A percentile compares a stretch with the other conserved stretches of the same genome.
Evolutionary conservation across 2,113 vertebrate genomes (phyloP).

Genomic region (Spea bombifrons): DNA sequence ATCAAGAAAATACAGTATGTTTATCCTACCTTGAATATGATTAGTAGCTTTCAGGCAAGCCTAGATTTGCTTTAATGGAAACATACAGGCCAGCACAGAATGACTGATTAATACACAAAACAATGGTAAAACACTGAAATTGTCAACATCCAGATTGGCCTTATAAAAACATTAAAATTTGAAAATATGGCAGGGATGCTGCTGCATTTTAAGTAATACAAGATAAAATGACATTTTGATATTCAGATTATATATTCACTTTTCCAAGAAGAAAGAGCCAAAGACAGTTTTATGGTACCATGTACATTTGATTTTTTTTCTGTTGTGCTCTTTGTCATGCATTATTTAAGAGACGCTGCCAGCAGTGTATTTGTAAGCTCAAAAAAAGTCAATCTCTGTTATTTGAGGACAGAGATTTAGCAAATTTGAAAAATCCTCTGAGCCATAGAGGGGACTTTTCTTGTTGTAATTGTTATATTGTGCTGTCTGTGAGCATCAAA

Average conservation of each 20-base stretch:
- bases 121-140: too few relatives aligned
- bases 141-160: too few relatives aligned
- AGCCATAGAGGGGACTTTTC: neutral
- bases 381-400: conserved; percentile 11
- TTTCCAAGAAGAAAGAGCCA: conserved; percentile 23
- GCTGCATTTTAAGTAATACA: neutral
- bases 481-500: neutral
- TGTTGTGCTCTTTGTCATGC: conserved; percentile 4
- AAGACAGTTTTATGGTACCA: conserved; percentile 13
- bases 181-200: neutral
- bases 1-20: too few relatives aligned
- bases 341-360: conserved; percentile 30
- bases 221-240: conserved; percentile 18
- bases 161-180: neutral
- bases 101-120: too few relatives aligned
- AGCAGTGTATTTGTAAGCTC: conserved; percentile 19
- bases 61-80: too few relatives aligned
- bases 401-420: conserved; percentile 19
- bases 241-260: neutral
- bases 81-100: too few relatives aligned
- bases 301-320: conserved; percentile 17
- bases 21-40: too few relatives aligned
- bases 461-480: neutral
- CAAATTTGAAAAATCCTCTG: neutral
- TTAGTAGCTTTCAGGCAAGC: too few relatives aligned